A percentile compares a stretch with the other conserved stretches of the same genome.
Evolutionary conservation across 2,113 vertebrate species (phyloP).

Genomic region (Gavia stellata): DNA sequence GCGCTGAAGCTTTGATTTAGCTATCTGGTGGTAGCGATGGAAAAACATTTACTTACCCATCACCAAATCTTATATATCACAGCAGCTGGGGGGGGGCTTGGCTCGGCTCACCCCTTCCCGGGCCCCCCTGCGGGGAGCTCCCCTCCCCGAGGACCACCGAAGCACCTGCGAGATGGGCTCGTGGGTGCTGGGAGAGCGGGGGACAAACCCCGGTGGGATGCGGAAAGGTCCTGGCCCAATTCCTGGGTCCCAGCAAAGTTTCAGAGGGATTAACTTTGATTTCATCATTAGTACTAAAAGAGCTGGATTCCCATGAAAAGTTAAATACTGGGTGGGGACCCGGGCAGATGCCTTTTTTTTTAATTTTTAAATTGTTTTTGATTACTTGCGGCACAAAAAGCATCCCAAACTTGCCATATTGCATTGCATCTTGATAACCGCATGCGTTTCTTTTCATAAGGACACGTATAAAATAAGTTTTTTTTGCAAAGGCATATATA

Average conservation of each 20-base stretch:
- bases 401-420: rapidly evolving
- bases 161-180: neutral
- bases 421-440: rapidly evolving
- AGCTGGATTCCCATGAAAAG: neutral
- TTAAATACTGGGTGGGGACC: neutral
- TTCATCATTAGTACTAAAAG: neutral
- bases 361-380: neutral
- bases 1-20: conserved; percentile 50
- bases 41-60: conserved; percentile 30
- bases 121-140: neutral
- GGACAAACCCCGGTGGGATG: neutral
- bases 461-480: rapidly evolving
- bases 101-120: rapidly evolving
- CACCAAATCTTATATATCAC: neutral
- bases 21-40: conserved; percentile 49
- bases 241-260: neutral
- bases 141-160: rapidly evolving
- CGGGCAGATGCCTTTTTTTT: neutral
- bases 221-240: neutral
- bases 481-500: too few species aligned
- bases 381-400: neutral
- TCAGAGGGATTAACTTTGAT: neutral
- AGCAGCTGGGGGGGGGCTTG: neutral
- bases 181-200: neutral
- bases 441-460: rapidly evolving